These are phyloP conservation scores for Rhineura floridana DNA, from an alignment of 2,113 vertebrate species.

Conservation along the genomic window DNA sequence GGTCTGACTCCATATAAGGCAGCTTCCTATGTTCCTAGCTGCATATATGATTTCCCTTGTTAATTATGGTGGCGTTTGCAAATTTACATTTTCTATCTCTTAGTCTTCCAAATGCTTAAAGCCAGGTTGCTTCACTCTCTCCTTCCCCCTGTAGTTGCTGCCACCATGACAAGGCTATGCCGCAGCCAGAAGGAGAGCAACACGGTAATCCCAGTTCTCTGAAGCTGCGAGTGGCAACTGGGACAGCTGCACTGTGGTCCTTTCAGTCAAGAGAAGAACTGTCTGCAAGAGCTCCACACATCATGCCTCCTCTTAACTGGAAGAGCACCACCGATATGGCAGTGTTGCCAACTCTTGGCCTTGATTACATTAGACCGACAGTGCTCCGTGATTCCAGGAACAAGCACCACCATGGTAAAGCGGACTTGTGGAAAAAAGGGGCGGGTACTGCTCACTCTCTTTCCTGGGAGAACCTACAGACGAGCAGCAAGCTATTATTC, in stretches of 20 bases:
- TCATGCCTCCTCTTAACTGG: neutral
- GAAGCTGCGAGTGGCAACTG: neutral
- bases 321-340: neutral
- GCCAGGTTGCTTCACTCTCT: neutral
- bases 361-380: neutral
- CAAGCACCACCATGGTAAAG: neutral
- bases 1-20: no score
- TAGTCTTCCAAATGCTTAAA: neutral
- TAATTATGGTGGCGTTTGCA: neutral
- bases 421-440: neutral
- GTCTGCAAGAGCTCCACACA: neutral
- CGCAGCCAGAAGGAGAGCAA: neutral
- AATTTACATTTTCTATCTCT: neutral
- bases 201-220: neutral
- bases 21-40: no score
- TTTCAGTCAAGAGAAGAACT: neutral
- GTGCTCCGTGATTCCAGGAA: neutral
- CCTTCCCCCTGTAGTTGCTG: slow-evolving; percentile 52
- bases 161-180: neutral
- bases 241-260: neutral
- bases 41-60: neutral
- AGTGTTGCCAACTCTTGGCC: neutral
- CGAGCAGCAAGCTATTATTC: neutral
- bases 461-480: neutral
- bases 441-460: neutral